Evolutionary conservation across 2,113 vertebrate genomes (phyloP).

Genomic region (Boulengeromyrus knoepffleri): DNA sequence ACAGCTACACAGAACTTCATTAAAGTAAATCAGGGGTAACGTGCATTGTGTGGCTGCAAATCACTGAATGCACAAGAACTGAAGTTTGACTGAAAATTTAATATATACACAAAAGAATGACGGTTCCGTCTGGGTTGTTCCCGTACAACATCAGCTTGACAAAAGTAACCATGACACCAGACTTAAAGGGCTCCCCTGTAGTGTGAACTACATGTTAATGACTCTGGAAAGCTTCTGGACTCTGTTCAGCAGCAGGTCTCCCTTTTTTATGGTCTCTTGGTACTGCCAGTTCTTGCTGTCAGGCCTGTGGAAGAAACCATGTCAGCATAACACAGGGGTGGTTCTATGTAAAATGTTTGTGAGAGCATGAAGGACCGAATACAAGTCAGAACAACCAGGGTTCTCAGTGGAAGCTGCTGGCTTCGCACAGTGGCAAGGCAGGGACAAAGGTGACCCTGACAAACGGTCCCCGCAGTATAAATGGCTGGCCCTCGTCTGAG

Average conservation of each 20-base stretch:
- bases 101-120: conserved; percentile 63
- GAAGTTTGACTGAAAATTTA: conserved; percentile 51
- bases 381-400: not conserved
- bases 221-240: conserved; percentile 97
- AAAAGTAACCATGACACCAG: not conserved
- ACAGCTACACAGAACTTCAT: not conserved
- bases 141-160: not conserved
- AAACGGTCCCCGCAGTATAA: too few species aligned
- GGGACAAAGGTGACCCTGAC: not conserved
- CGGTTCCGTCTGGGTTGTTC: not conserved
- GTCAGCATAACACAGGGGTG: not conserved
- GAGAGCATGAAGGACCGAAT: not conserved
- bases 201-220: conserved; percentile 85
- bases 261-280: conserved; percentile 98
- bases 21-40: not conserved
- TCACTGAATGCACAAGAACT: not conserved
- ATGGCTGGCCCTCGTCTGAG: not conserved
- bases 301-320: conserved; percentile 60
- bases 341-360: not conserved
- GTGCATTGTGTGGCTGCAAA: not conserved
- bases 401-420: not conserved
- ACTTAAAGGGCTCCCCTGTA: not conserved
- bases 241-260: conserved; percentile 91
- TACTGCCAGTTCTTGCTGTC: conserved; percentile 99
- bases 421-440: not conserved